These are phyloP conservation scores for Eudemis profundana DNA, from an alignment of 2,888 invertebrate species.

Conservation along the genomic window DNA sequence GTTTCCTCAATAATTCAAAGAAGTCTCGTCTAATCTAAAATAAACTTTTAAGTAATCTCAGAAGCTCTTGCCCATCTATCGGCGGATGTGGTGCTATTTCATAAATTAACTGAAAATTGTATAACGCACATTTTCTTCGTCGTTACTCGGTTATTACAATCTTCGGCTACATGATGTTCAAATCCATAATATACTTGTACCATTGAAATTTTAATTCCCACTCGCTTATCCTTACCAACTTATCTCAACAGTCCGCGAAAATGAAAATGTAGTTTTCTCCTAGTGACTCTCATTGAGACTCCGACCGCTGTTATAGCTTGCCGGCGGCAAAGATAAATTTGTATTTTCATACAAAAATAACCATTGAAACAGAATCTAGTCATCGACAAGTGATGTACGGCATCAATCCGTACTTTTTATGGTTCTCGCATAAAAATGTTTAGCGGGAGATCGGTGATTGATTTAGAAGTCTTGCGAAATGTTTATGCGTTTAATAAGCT, in stretches of 20 bases:
- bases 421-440: slow-evolving; percentile 42
- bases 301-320: not conserved
- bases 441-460: slow-evolving; percentile 32
- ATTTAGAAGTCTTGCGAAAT: slow-evolving; percentile 43
- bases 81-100: slow-evolving; percentile 9
- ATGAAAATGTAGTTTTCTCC: not conserved
- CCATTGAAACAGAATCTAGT: slow-evolving; percentile 31
- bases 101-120: not conserved
- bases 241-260: not conserved
- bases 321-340: slow-evolving; percentile 8
- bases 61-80: slow-evolving; percentile 11
- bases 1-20: not conserved
- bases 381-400: slow-evolving; percentile 36
- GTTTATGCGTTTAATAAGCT: slow-evolving; percentile 40
- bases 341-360: slow-evolving; percentile 32
- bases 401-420: slow-evolving; percentile 44
- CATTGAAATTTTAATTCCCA: not conserved
- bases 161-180: not conserved
- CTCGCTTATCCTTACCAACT: slow-evolving; percentile 10
- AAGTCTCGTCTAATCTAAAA: slow-evolving; percentile 3
- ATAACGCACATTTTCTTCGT: not conserved
- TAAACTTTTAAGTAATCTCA: not conserved
- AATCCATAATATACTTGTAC: slow-evolving; percentile 1
- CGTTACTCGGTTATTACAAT: slow-evolving; percentile 1
- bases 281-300: not conserved